A percentile compares a stretch with the other conserved stretches of the same genome.
Conservation (phyloP, 2,797 vertebrate genomes). For the Rhynchotus rufescens region DNA sequence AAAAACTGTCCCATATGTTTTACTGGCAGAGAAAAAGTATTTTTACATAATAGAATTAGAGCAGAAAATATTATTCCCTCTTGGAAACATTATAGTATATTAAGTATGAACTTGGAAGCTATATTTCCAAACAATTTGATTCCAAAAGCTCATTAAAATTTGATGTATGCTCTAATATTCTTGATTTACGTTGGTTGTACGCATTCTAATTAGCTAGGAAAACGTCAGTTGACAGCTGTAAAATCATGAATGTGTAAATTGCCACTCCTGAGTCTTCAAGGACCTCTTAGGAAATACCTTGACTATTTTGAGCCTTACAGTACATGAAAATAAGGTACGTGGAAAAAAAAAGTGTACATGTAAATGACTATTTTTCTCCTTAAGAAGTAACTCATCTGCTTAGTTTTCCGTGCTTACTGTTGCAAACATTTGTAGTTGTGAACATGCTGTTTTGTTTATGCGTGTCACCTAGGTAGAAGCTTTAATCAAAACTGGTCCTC, state of each 20-base stretch:
- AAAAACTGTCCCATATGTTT: slow-evolving; percentile 70
- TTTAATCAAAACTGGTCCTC: background rate
- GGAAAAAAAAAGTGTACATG: background rate
- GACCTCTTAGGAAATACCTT: background rate
- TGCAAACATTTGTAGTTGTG: background rate
- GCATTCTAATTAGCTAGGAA: slow-evolving; percentile 42
- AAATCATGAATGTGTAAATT: background rate
- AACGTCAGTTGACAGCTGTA: background rate
- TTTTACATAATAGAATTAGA: slow-evolving; percentile 74
- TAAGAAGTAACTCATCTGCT: background rate
- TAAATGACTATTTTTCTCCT: background rate
- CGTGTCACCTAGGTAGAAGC: slow-evolving; percentile 23
- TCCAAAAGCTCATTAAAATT: slow-evolving; percentile 57
- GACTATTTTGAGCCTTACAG: background rate
- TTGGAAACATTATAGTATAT: slow-evolving; percentile 52
- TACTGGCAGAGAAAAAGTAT: slow-evolving; percentile 62
- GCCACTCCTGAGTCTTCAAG: background rate
- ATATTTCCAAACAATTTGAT: slow-evolving; percentile 51
- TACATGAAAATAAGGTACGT: background rate
- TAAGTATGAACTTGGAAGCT: slow-evolving; percentile 63
- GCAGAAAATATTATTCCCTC: slow-evolving; percentile 74
- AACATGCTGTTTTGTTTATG: background rate
- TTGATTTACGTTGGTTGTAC: slow-evolving; percentile 4
- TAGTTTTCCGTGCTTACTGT: background rate
- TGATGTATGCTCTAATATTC: slow-evolving; percentile 7